phyloP scores from a whole-genome alignment of 2,888 invertebrate genomes.

The Oligia latruncula region DNA sequence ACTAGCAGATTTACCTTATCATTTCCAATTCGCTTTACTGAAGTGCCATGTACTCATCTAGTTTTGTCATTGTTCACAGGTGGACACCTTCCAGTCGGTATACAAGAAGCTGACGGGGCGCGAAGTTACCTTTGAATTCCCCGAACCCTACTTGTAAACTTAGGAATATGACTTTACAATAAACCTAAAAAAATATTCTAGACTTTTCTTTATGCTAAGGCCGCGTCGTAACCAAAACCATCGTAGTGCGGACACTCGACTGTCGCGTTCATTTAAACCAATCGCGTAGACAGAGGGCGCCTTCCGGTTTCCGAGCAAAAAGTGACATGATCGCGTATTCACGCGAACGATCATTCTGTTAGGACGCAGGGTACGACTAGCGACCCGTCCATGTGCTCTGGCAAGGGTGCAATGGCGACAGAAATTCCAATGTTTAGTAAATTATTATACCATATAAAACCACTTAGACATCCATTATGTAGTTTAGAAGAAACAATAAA shows the following conservation, averaged over 20 bases:
- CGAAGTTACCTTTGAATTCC: slow-evolving; percentile 99
- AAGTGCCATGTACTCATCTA: not conserved
- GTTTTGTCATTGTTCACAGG: slow-evolving; percentile 90
- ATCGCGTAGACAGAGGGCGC: no score
- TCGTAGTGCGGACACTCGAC: no score
- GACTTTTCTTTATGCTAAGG: slow-evolving; percentile 51
- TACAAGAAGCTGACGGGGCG: slow-evolving; percentile 99
- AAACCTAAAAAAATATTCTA: slow-evolving; percentile 81
- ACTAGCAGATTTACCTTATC: not conserved
- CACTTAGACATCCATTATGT: not conserved
- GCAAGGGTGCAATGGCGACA: not conserved
- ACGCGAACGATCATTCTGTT: not conserved
- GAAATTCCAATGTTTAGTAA: not conserved
- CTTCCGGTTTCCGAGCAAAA: not conserved
- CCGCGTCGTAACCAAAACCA: no score
- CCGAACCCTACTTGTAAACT: slow-evolving; percentile 98
- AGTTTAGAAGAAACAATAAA: not conserved
- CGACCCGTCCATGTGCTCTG: not conserved
- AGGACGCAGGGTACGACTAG: not conserved
- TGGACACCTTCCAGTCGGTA: slow-evolving; percentile 99
- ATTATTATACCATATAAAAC: not conserved
- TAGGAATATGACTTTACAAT: slow-evolving; percentile 88
- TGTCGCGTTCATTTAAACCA: no score
- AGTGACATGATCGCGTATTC: not conserved
- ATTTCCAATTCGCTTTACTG: not conserved